phyloP scores from a whole-genome alignment of 2,888 invertebrate species.

The Temnothorax rugatulus region DNA sequence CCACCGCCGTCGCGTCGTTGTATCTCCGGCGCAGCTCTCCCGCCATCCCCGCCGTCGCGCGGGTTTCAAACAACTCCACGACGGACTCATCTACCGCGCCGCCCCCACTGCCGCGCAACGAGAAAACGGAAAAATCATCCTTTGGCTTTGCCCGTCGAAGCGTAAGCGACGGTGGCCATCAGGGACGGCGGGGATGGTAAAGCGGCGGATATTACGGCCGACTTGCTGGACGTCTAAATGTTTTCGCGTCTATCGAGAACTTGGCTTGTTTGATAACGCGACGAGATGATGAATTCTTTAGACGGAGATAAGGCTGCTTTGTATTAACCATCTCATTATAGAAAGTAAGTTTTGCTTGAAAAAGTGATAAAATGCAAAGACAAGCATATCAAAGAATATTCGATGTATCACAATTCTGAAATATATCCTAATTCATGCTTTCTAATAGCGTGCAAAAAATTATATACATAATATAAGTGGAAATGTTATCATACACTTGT shows the following conservation, averaged over 20 bases:
- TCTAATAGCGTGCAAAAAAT: neutral
- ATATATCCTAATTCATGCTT: neutral
- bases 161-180: slow-evolving; percentile 54
- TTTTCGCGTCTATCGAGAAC: slow-evolving; percentile 21
- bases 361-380: neutral
- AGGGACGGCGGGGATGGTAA: slow-evolving; percentile 12
- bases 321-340: neutral
- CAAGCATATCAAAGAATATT: neutral
- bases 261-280: slow-evolving; percentile 3
- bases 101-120: slow-evolving; percentile 31
- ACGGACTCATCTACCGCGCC: slow-evolving; percentile 64
- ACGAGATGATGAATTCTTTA: slow-evolving; percentile 26
- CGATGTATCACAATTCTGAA: neutral
- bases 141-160: slow-evolving; percentile 63
- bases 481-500: neutral
- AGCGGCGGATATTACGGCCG: slow-evolving; percentile 47
- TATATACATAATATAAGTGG: neutral
- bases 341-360: neutral
- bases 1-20: slow-evolving; percentile 55
- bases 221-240: slow-evolving; percentile 48
- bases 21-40: slow-evolving; percentile 66
- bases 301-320: neutral
- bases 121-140: slow-evolving; percentile 67
- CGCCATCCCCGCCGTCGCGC: slow-evolving; percentile 36
- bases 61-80: slow-evolving; percentile 63